Base-by-base conservation (phyloP, 2,797 vertebrate genomes). In the Prunella strophiata region DNA sequence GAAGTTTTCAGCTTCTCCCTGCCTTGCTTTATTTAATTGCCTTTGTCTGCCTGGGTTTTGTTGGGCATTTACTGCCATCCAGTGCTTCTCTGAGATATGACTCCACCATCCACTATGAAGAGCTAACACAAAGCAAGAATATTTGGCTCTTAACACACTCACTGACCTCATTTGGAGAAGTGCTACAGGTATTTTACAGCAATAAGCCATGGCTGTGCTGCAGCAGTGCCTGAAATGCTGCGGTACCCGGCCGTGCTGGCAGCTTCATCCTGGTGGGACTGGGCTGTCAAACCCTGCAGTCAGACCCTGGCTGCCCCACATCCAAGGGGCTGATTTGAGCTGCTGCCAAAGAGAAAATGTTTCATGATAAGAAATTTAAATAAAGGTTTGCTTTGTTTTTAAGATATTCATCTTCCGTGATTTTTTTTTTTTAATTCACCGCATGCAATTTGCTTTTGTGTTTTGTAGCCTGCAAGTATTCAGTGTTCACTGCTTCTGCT, bases 41-140 rank as follows among this genome's bases (percentile, higher is more conserved):
- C 89, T 88, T 89, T 92, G 70, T 82, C 76, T 80, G 76, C 42
- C 73, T 76, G 5, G 6, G 32, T 58, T 96, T 96, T 71, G 61
- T 8, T 73, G 94, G 75, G 93, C 91, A 20, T 91, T 86, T 95
- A 96, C 96, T 97, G 97, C 97, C 97, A 96, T 95, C 97, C 95
- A 96, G 96, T 88, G 97, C 50, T 88, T 90, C 26, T 47, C 13
- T 26, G 50, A 30, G 88, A 68, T 73, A 96, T 43, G 61, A 48
- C 96, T 63, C 50, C 71, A 13, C 55, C 36, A 19, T 7, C 47
- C 36, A 3, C 72, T 34, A 4, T 4, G 4, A 4, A 38, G 36
- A 61, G 27, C 75, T 66, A 81, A 62, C 68, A 45, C 43, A 38
- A 29, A 62, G 87, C 40, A 14, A 5, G 65, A 75, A 14, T 52